phyloP scores from a whole-genome alignment of 2,113 vertebrate species.

The Fregetta grallaria region DNA sequence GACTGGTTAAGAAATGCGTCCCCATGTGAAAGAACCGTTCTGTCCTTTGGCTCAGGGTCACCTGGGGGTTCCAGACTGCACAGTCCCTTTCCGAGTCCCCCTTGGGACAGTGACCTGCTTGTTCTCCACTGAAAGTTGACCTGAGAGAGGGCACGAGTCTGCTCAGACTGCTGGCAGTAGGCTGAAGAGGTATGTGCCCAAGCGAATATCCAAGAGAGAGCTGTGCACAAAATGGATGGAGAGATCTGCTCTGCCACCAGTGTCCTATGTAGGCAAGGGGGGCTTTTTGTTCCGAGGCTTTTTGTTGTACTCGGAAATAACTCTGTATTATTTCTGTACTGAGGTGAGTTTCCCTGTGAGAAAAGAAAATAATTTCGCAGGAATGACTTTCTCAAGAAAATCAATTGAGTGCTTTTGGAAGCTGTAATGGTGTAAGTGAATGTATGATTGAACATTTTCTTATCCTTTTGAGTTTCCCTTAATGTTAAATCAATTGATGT shows the following conservation, averaged over 20 bases:
- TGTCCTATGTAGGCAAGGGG: background rate
- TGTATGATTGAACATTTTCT: background rate
- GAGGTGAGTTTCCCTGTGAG: background rate
- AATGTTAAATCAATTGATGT: conserved; percentile 14
- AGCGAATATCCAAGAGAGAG: background rate
- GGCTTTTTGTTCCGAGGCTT: background rate
- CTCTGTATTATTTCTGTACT: background rate
- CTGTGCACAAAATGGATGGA: background rate
- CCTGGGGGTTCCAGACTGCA: background rate
- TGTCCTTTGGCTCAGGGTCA: background rate
- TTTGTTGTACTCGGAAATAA: too few species aligned
- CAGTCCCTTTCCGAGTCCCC: background rate
- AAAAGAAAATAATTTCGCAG: background rate
- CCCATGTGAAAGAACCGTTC: background rate
- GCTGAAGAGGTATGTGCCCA: background rate
- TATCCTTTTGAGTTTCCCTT: conserved; percentile 4
- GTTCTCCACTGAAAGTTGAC: background rate
- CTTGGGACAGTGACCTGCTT: background rate
- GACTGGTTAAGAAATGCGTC: background rate
- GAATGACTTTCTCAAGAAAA: conserved; percentile 24
- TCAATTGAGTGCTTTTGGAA: conserved; percentile 7
- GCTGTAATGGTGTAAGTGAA: conserved; percentile 5
- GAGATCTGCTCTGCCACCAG: background rate
- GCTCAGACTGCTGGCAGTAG: background rate
- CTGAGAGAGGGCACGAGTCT: background rate